Evolutionary conservation across 1,140 invertebrate genomes (phyloP).

Genomic region (Berghia stephanieae): DNA sequence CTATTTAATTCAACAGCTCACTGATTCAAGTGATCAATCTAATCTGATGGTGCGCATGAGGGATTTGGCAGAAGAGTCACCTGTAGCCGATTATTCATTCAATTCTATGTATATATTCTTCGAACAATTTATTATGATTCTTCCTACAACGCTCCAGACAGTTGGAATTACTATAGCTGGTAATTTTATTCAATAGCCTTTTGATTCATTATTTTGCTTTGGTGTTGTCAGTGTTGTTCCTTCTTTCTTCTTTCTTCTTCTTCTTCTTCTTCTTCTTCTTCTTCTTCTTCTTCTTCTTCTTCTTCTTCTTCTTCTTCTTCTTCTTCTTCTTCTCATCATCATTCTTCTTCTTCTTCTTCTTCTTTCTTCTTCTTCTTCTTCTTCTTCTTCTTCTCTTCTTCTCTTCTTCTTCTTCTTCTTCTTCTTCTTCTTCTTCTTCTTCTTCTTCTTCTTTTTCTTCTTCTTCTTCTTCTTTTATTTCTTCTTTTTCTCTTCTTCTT

Average conservation of each 20-base stretch:
- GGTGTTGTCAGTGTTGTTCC: no score
- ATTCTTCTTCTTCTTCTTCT: background rate
- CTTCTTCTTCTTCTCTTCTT: background rate
- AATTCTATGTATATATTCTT: conserved; percentile 55
- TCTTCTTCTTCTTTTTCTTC: background rate
- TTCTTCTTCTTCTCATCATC: background rate
- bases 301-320: background rate
- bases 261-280: background rate
- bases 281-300: background rate
- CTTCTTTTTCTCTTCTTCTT: background rate
- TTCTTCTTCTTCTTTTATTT: background rate
- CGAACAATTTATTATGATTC: conserved; percentile 87
- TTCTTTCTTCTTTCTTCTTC: background rate
- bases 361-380: background rate
- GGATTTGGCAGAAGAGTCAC: conserved; percentile 44
- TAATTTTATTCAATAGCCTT: background rate
- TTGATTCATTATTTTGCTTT: no score
- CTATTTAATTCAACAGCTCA: conserved; percentile 25
- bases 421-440: background rate
- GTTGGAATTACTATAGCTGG: conserved; percentile 85
- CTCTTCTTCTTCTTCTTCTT: background rate
- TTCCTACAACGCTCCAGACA: conserved; percentile 91
- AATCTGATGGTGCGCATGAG: conserved; percentile 51
- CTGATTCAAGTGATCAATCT: conserved; percentile 43
- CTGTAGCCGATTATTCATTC: conserved; percentile 47